Evolutionary conservation across 2,888 invertebrate species (phyloP).

Genomic region (Strigamia crassipes): DNA sequence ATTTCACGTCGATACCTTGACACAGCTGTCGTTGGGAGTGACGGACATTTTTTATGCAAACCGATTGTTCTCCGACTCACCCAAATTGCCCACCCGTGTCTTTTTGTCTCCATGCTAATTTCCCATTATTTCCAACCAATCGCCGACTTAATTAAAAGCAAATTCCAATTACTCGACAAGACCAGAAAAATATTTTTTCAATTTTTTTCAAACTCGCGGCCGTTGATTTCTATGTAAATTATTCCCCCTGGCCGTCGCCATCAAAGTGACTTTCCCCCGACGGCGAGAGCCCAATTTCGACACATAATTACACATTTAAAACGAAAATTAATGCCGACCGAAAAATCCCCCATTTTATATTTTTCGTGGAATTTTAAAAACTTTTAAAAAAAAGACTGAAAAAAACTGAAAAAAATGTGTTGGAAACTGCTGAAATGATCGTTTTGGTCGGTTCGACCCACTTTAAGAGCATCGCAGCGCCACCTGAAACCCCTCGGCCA

Average conservation of each 20-base stretch:
- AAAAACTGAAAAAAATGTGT: no score
- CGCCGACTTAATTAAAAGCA: no score
- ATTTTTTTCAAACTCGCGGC: neutral
- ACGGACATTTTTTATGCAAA: neutral
- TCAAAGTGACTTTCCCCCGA: neutral
- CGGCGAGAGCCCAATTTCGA: neutral
- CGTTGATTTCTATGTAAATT: conserved; percentile 31
- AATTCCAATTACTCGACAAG: no score
- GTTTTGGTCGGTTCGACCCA: neutral
- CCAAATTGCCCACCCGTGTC: conserved; percentile 6
- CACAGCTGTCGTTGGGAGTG: conserved; percentile 10
- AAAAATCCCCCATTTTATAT: no score
- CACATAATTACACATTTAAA: conserved; percentile 20
- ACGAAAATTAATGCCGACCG: no score
- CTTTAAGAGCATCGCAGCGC: conserved; percentile 18
- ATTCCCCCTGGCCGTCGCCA: neutral
- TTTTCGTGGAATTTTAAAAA: no score
- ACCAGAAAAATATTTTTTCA: no score
- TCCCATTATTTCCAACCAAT: no score
- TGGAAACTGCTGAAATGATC: no score
- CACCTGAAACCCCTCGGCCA: conserved; percentile 33
- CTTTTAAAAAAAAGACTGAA: no score
- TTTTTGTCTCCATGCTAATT: neutral
- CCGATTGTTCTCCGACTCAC: neutral
- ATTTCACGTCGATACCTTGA: neutral